A percentile compares a stretch with the other conserved stretches of the same genome.
Conservation (phyloP, 2,888 invertebrate genomes). For the Sesia apiformis region DNA sequence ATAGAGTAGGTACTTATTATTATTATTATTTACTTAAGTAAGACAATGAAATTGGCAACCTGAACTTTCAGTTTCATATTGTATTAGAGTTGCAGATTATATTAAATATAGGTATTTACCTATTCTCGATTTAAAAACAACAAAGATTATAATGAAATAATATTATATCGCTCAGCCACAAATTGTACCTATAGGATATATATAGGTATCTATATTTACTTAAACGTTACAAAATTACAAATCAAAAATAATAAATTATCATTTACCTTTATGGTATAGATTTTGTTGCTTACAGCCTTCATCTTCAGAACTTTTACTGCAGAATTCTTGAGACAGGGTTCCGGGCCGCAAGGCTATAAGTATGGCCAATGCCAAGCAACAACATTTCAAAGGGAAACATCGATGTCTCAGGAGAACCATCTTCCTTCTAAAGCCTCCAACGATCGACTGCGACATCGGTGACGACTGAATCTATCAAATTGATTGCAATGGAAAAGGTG, state of each 20-base stretch:
- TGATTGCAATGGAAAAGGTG: slow-evolving; percentile 40
- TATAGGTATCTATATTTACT: too few species aligned
- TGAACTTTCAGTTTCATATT: too few species aligned
- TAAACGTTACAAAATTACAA: too few species aligned
- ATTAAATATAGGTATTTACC: too few species aligned
- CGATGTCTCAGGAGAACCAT: slow-evolving; percentile 36
- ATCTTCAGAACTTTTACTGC: slow-evolving; percentile 26
- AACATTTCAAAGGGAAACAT: slow-evolving; percentile 34
- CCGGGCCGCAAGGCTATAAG: slow-evolving; percentile 26
- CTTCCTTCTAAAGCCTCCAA: slow-evolving; percentile 31
- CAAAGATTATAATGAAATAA: too few species aligned
- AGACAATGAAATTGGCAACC: too few species aligned
- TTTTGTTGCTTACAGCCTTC: slow-evolving; percentile 24
- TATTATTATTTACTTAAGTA: too few species aligned
- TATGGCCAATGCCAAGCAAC: slow-evolving; percentile 35
- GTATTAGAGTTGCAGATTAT: too few species aligned
- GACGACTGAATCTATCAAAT: slow-evolving; percentile 33
- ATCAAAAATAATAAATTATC: not conserved
- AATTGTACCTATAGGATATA: too few species aligned
- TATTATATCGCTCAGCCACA: too few species aligned
- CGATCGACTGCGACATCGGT: slow-evolving; percentile 29
- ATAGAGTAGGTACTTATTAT: too few species aligned
- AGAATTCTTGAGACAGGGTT: slow-evolving; percentile 34
- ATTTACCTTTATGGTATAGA: slow-evolving; percentile 29
- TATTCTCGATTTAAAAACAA: too few species aligned